A percentile compares a stretch with the other conserved stretches of the same genome.
Evolutionary conservation across 2,113 vertebrate species (phyloP).

Genomic region (Variabilichromis moorii): DNA sequence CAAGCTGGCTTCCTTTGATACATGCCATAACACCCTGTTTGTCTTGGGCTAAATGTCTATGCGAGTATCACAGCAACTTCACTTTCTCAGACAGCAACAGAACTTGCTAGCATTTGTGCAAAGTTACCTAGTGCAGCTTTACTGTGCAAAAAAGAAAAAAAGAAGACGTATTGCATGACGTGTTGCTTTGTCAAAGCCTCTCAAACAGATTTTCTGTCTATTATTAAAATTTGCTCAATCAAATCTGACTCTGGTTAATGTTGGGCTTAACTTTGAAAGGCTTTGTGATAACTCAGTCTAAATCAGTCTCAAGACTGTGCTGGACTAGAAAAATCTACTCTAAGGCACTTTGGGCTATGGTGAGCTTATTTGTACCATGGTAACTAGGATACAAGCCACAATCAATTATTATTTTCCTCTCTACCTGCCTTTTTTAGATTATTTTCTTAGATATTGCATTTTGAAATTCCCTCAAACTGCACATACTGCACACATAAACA

Average conservation of each 20-base stretch:
- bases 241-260: background rate
- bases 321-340: background rate
- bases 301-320: background rate
- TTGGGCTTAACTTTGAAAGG: background rate
- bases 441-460: constrained; percentile 19
- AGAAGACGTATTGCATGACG: background rate
- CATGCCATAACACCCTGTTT: background rate
- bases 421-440: background rate
- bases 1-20: background rate
- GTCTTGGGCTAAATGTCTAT: background rate
- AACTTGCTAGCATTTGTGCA: background rate
- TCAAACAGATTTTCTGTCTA: background rate
- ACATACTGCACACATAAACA: background rate
- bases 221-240: background rate
- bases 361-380: background rate
- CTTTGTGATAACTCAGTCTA: background rate
- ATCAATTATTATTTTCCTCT: background rate
- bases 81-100: background rate
- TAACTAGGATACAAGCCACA: constrained; percentile 32
- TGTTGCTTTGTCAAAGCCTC: background rate
- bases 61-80: background rate
- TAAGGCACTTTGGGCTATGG: constrained; percentile 18
- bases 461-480: constrained; percentile 7
- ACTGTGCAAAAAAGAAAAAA: background rate
- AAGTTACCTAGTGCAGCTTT: constrained; percentile 7